Base-by-base conservation (phyloP, 2,888 invertebrate genomes). In the Metopia argyrocephala region DNA sequence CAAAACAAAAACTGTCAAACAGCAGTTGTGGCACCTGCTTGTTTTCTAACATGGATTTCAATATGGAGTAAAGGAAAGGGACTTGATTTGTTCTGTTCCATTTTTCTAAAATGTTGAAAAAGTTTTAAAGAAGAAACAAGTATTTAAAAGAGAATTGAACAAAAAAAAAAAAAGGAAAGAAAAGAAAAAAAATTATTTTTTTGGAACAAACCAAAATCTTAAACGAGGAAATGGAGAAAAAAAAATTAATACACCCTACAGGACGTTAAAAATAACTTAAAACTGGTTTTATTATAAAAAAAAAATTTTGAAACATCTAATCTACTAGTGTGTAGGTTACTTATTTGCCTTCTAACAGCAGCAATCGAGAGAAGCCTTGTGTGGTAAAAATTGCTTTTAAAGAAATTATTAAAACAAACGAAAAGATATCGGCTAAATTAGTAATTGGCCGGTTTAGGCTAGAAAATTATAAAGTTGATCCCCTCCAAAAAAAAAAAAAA, bases 11-110 rank as follows among this genome's bases (percentile, higher is more conserved):
- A 71, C 54, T 71, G 62, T 71, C 71, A 71, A 46, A 38, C 12
- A 38, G 25, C 38, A 45, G 9, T 61, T 61, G 70, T 46, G 71
- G 46, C 71, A 71, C 71, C 71, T 71, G 71, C 27, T 62, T 62
- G 45, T 62, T 27, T 3, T 38, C 31, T 4, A 46, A 38, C 9
- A 27, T n/a, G 12, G n/a, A 52, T 50, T 70, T 52, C 38, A 52
- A 27, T 52, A 31, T 5, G 20, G 48, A 48, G 38, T 38, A 38
- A 38, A 3, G 38, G 38, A 38, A 38, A 15, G 12, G 12, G 15
- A 38, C 38, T 12, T 38, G 9, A 12, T 38, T 38, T 15, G 3
- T 38, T 38, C 0, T 2, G 15, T 38, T 38, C 15, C 15, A 38
- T 38, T n/a, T n/a, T n/a, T n/a, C n/a, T n/a, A 2, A 15, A 38